phyloP scores from a whole-genome alignment of 2,888 invertebrate species.

The Limnephilus lunatus region DNA sequence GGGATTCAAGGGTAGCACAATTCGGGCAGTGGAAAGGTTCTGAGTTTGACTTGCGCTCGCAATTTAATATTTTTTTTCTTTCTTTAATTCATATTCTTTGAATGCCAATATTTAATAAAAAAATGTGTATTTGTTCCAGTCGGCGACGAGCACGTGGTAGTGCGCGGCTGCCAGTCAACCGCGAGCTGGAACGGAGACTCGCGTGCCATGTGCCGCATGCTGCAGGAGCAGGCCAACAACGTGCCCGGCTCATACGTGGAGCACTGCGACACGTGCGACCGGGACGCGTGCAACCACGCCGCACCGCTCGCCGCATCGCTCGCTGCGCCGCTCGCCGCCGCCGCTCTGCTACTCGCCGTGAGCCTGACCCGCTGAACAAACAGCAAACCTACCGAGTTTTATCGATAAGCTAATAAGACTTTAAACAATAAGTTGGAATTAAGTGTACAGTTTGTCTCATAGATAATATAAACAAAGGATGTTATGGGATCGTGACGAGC shows the following conservation, averaged over 20 bases:
- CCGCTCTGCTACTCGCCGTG: slow-evolving; percentile 7
- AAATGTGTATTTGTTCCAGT: slow-evolving; percentile 49
- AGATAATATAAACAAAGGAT: no score
- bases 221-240: slow-evolving; percentile 54
- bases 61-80: no score
- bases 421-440: neutral
- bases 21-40: no score
- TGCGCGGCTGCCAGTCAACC: slow-evolving; percentile 59
- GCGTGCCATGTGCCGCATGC: slow-evolving; percentile 52
- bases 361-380: neutral
- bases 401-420: neutral
- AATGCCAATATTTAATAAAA: no score
- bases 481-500: no score
- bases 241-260: slow-evolving; percentile 53
- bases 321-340: slow-evolving; percentile 27
- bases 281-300: slow-evolving; percentile 60
- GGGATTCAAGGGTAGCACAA: no score
- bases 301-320: neutral
- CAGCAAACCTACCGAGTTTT: neutral
- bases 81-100: no score
- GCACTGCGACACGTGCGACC: slow-evolving; percentile 61
- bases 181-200: slow-evolving; percentile 49
- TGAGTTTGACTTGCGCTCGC: no score
- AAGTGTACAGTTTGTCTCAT: neutral
- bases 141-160: slow-evolving; percentile 60